Conservation (phyloP, 2,797 vertebrate genomes). For the Oreochromis grahami region DNA sequence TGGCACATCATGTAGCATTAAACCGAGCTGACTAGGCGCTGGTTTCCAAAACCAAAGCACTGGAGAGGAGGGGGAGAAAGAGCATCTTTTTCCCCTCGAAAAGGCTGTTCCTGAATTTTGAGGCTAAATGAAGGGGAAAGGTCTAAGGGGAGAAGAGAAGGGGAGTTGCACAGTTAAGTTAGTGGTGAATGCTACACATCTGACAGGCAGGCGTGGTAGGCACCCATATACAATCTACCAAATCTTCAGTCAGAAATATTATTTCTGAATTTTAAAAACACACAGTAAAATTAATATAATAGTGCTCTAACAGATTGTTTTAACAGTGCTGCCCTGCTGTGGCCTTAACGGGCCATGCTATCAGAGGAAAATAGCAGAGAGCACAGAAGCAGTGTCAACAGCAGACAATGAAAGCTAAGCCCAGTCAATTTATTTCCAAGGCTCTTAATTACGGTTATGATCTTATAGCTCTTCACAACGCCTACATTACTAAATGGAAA, state of each 20-base stretch:
- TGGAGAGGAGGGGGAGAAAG: background rate
- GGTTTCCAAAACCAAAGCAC: slow-evolving; percentile 26
- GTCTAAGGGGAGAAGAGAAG: background rate
- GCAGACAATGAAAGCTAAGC: background rate
- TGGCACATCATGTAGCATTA: slow-evolving; percentile 52
- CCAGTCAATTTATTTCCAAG: background rate
- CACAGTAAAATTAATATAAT: background rate
- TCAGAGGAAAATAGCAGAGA: background rate
- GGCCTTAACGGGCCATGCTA: slow-evolving; percentile 13
- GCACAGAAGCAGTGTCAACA: background rate
- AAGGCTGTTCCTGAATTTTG: slow-evolving; percentile 5
- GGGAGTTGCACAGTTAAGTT: background rate
- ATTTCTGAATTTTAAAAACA: background rate
- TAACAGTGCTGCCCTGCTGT: background rate
- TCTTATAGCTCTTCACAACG: background rate
- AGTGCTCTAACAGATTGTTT: background rate
- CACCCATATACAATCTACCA: background rate
- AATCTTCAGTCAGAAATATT: background rate
- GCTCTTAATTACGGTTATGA: background rate
- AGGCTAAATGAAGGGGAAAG: slow-evolving; percentile 7
- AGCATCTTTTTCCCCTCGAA: background rate
- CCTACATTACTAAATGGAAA: background rate
- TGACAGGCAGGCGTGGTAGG: background rate
- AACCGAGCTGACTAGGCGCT: slow-evolving; percentile 14
- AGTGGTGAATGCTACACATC: background rate